Conservation (phyloP, 2,113 vertebrate species). For the Ellobius talpinus region DNA sequence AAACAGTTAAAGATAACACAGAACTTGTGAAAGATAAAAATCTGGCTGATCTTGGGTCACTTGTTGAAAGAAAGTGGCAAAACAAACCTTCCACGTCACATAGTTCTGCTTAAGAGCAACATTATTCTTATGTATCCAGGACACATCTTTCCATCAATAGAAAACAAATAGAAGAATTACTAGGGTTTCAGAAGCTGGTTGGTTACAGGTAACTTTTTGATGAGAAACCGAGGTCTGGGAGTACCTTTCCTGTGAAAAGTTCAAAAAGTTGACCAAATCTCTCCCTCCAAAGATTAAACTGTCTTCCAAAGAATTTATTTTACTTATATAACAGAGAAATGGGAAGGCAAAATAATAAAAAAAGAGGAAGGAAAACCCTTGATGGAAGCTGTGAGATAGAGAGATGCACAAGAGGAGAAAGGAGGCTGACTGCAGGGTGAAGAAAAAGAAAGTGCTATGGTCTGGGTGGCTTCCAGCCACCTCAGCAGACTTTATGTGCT, state of each 20-base stretch:
- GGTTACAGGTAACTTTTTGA: conserved; percentile 49
- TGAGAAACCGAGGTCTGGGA: conserved; percentile 56
- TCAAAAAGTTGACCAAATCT: conserved; percentile 55
- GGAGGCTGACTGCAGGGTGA: not conserved
- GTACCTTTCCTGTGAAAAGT: conserved; percentile 56
- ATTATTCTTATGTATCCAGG: not conserved
- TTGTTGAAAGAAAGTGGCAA: not conserved
- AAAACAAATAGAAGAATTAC: conserved; percentile 45
- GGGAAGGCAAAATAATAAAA: conserved; percentile 4
- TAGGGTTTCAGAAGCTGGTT: conserved; percentile 33
- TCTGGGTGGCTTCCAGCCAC: not conserved
- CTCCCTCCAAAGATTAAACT: conserved; percentile 49
- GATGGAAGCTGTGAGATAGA: not conserved
- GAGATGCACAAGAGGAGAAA: not conserved
- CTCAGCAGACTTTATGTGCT: not conserved
- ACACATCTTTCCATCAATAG: not conserved
- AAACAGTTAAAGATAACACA: not conserved
- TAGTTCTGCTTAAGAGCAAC: not conserved
- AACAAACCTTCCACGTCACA: not conserved
- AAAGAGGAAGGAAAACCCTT: not conserved
- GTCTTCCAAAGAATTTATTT: conserved; percentile 65
- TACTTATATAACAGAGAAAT: conserved; percentile 12
- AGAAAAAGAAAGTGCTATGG: not conserved
- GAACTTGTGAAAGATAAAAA: not conserved
- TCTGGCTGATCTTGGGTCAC: not conserved